Conservation (phyloP, 2,888 invertebrate genomes). For the Nomada fucata region DNA sequence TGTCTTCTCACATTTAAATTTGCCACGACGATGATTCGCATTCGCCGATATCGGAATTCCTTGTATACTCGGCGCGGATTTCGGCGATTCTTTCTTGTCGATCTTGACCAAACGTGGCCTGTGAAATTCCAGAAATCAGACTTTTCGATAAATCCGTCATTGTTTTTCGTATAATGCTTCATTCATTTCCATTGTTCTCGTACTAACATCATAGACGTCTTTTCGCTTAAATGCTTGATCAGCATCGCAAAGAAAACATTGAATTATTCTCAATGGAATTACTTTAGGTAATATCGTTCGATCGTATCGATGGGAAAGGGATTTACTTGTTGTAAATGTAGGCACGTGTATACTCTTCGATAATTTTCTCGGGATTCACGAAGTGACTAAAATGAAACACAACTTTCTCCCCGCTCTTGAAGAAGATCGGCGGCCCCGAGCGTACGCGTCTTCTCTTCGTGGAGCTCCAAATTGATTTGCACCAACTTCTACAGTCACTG, state of each 20-base stretch:
- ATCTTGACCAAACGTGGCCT: constrained; percentile 61
- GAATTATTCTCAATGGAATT: not conserved
- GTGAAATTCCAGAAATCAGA: constrained; percentile 10
- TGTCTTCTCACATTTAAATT: constrained; percentile 36
- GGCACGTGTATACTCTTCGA: constrained; percentile 58
- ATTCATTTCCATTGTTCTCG: not conserved
- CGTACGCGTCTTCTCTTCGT: constrained; percentile 26
- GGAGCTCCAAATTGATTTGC: constrained; percentile 43
- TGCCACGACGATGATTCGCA: constrained; percentile 30
- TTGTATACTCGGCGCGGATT: constrained; percentile 25
- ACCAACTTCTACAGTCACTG: constrained; percentile 43
- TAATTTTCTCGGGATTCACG: constrained; percentile 55
- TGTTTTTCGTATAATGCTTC: not conserved
- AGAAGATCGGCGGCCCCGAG: constrained; percentile 17
- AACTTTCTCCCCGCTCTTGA: constrained; percentile 50
- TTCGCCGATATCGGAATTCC: constrained; percentile 22
- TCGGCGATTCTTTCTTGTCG: constrained; percentile 50
- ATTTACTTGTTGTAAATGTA: constrained; percentile 68
- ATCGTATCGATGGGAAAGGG: not conserved
- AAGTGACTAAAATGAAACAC: constrained; percentile 67
- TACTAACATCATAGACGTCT: constrained; percentile 3
- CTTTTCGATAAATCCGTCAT: not conserved
- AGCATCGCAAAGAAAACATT: constrained; percentile 19
- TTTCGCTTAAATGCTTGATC: not conserved
- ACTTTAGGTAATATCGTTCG: not conserved